A percentile compares a stretch with the other conserved stretches of the same genome.
Evolutionary conservation across 2,888 invertebrate species (phyloP).

Genomic region (Galeruca laticollis): DNA sequence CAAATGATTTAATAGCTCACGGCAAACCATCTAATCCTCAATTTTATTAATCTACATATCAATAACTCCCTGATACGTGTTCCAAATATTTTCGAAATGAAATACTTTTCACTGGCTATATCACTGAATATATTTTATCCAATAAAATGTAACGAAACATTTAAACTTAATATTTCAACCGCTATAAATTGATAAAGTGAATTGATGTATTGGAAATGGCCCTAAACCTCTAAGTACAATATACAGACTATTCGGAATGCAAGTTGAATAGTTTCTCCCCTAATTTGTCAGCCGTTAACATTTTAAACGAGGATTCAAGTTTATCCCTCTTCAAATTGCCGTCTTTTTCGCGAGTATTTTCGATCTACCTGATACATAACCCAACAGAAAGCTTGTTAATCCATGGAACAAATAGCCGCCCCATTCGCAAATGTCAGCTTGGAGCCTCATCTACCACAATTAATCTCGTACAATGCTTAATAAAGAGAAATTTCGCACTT

Average conservation of each 20-base stretch:
- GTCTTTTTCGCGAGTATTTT: conserved; percentile 35
- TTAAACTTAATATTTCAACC: background rate
- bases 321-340: conserved; percentile 30
- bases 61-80: too few species aligned
- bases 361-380: conserved; percentile 35
- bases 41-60: too few species aligned
- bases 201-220: background rate
- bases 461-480: conserved; percentile 43
- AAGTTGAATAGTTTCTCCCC: background rate
- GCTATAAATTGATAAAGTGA: background rate
- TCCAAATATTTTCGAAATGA: too few species aligned
- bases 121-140: background rate
- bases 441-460: conserved; percentile 40
- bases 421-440: conserved; percentile 41
- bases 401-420: conserved; percentile 39
- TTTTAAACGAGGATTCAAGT: conserved; percentile 27
- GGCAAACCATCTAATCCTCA: too few species aligned
- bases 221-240: background rate
- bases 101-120: background rate
- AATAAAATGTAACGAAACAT: background rate
- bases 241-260: background rate
- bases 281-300: conserved; percentile 28
- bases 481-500: conserved; percentile 44
- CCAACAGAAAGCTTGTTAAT: conserved; percentile 35
- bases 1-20: too few species aligned